A percentile compares a stretch with the other conserved stretches of the same genome.
These are phyloP conservation scores for Drosophila recens DNA, from an alignment of 2,888 invertebrate species.

Conservation along the genomic window DNA sequence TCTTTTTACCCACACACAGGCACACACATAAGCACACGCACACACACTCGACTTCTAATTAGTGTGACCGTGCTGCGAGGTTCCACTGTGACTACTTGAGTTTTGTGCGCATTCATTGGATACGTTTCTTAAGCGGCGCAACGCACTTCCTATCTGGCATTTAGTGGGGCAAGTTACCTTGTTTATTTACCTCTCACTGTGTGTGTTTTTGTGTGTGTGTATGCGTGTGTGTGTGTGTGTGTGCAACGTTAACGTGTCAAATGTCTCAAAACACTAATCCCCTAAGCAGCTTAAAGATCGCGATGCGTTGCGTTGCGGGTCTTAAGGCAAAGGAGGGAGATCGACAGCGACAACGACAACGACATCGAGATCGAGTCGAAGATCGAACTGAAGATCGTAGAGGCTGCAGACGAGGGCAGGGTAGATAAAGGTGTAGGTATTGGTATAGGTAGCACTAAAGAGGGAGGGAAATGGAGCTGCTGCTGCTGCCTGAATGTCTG, in stretches of 20 bases:
- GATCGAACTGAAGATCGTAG: slow-evolving; percentile 23
- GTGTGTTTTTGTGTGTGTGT: slow-evolving; percentile 21
- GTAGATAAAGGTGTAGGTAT: background rate
- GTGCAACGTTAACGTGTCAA: slow-evolving; percentile 81
- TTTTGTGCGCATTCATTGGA: slow-evolving; percentile 66
- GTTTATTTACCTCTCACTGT: slow-evolving; percentile 47
- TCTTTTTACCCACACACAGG: slow-evolving; percentile 5
- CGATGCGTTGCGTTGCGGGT: slow-evolving; percentile 68
- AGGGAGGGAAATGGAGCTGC: background rate
- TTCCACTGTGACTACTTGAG: slow-evolving; percentile 56
- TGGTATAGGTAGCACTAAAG: background rate
- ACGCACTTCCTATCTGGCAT: slow-evolving; percentile 66
- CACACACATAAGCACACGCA: background rate
- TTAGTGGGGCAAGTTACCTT: slow-evolving; percentile 65
- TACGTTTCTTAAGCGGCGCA: slow-evolving; percentile 69
- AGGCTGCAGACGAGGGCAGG: slow-evolving; percentile 13
- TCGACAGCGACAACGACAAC: slow-evolving; percentile 16
- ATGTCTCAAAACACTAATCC: slow-evolving; percentile 84
- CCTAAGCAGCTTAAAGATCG: slow-evolving; percentile 84
- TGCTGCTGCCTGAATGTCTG: slow-evolving; percentile 63
- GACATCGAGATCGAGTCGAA: slow-evolving; percentile 18
- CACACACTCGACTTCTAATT: slow-evolving; percentile 19
- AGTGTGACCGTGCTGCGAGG: slow-evolving; percentile 34
- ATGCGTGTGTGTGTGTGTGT: slow-evolving; percentile 41
- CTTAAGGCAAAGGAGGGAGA: slow-evolving; percentile 49